Base-by-base conservation (phyloP, 1,140 invertebrate species). In the Euglossa dilemma region DNA sequence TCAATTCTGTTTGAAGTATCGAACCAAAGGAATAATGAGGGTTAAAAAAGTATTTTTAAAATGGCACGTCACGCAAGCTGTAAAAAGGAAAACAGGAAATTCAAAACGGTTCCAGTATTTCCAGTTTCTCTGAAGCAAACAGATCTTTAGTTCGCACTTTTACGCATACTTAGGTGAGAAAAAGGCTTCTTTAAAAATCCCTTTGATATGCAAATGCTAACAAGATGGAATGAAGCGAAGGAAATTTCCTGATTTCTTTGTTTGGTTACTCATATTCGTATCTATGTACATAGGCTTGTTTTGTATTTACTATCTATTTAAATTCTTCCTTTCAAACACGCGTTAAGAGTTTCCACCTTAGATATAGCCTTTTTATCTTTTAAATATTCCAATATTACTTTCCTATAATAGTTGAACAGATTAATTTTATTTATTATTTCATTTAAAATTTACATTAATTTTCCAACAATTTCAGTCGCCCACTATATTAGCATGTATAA, bases 91-190 rank as follows among this genome's bases (percentile, higher is more conserved):
- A 56, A 25, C 4, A 28, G 25, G 11, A 47, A 69, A 52, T 16
- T 25, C 45, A 59, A 28, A 69, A 36, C 45, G n/a, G n/a, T 43
- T 83, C 57, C 43, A 72, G 59, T 83, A 83, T 72, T 79, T 71
- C 52, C 50, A 79, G 57, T 80, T 63, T 79, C 70, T 56, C 56
- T 56, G 11, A 28, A 18, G 23, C 6, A 66, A n/a, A 57, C 64
- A 20, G 36, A 16, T 23, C 75, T 57, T 57, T 14, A 56, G 52
- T 50, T 36, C 7, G 36, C 52, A 43, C 16, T 64, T 64, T 25
- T 18, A 54, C 16, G 16, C 0, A 54, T 54, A 54, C 12, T 54
- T 54, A 54, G 7, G 18, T 54, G 18, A 54, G 18, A 18, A 54
- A 54, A 54, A 50, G 47, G 5, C 12, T 50, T 2, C 47, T 50